A percentile compares a stretch with the other conserved stretches of the same genome.
Evolutionary conservation across 2,888 invertebrate species (phyloP).

Genomic region (Caenorhabditis afra): DNA sequence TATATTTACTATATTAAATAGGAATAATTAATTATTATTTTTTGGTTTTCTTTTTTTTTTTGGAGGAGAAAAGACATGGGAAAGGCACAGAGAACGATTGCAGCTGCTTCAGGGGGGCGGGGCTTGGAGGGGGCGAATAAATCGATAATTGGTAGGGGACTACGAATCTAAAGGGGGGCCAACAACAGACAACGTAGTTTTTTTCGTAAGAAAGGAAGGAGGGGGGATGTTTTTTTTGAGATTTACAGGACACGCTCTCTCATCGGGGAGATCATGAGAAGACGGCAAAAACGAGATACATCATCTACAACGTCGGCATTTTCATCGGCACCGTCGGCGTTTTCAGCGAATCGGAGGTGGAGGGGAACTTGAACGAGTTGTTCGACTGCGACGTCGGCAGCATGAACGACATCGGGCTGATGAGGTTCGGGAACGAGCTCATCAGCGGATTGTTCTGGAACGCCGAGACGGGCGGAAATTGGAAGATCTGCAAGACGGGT

Average conservation of each 20-base stretch:
- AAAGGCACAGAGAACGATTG: conserved; percentile 2
- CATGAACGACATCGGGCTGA: conserved; percentile 59
- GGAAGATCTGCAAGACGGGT: conserved; percentile 61
- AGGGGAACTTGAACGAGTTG: conserved; percentile 62
- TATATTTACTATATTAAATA: too few species aligned
- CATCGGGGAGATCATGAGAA: conserved; percentile 44
- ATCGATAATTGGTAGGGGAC: too few species aligned
- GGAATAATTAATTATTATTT: too few species aligned
- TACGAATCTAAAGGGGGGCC: too few species aligned
- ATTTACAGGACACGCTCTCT: conserved; percentile 52
- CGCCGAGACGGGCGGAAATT: conserved; percentile 60
- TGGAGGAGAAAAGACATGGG: conserved; percentile 2
- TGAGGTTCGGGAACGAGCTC: conserved; percentile 54
- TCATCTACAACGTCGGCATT: conserved; percentile 44
- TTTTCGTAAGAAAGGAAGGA: not conserved
- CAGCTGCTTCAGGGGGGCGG: not conserved
- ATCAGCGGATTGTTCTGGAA: conserved; percentile 38
- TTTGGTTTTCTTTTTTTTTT: too few species aligned
- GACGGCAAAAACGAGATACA: conserved; percentile 5
- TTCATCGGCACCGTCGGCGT: conserved; percentile 63
- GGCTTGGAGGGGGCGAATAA: not conserved
- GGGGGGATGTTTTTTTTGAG: conserved; percentile 22
- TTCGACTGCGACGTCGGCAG: conserved; percentile 39
- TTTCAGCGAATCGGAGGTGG: conserved; percentile 64
- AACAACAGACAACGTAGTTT: too few species aligned